A percentile compares a stretch with the other conserved stretches of the same genome.
phyloP scores from a whole-genome alignment of 1,140 invertebrate genomes.

The Zaprionus inermis region DNA sequence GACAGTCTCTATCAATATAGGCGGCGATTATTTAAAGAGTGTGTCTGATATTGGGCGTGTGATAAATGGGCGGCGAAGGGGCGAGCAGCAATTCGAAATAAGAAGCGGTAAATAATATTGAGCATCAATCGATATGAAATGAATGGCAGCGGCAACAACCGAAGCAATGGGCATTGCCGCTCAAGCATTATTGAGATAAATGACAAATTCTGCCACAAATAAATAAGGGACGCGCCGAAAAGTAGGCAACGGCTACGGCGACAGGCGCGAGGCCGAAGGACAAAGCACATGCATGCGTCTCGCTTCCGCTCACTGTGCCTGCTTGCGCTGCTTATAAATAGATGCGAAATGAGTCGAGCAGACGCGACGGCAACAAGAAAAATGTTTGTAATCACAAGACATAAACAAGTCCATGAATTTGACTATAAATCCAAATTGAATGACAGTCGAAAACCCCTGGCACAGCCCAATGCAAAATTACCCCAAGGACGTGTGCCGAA shows the following conservation, averaged over 20 bases:
- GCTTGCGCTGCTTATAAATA: conserved; percentile 2
- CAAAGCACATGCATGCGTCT: not conserved
- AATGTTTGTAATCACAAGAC: conserved; percentile 58
- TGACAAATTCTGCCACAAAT: conserved; percentile 37
- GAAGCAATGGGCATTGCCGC: conserved; percentile 20
- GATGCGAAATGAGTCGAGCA: conserved; percentile 18
- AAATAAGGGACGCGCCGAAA: conserved; percentile 35
- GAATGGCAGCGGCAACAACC: not conserved
- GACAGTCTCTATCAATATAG: conserved; percentile 30
- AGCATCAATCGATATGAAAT: conserved; percentile 20
- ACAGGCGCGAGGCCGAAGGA: conserved; percentile 9
- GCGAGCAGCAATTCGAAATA: not conserved
- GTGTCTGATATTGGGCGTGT: conserved; percentile 16
- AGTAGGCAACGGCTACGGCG: conserved; percentile 8
- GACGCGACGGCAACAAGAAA: conserved; percentile 40
- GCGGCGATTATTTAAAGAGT: conserved; percentile 21
- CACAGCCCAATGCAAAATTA: conserved; percentile 1
- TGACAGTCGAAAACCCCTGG: conserved; percentile 40
- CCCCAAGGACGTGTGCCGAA: not conserved
- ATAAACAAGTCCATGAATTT: conserved; percentile 59
- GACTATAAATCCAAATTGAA: conserved; percentile 60
- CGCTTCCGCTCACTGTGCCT: not conserved
- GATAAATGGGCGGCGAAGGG: conserved; percentile 33
- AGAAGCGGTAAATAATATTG: conserved; percentile 31
- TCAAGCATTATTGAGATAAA: conserved; percentile 48